phyloP scores from a whole-genome alignment of 1,140 invertebrate species.

The Chironomus tepperi region DNA sequence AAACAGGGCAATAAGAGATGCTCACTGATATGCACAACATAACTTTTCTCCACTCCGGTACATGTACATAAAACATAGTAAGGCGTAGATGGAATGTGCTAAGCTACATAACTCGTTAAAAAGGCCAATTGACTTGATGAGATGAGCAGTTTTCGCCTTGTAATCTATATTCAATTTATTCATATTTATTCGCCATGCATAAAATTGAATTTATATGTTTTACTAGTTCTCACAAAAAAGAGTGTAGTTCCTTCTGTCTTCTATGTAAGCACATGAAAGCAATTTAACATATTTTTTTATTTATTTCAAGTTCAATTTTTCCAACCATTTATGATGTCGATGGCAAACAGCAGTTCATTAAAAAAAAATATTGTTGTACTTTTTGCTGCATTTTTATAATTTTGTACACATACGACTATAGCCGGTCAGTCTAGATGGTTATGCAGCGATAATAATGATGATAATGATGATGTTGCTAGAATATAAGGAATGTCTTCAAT shows the following conservation, averaged over 20 bases:
- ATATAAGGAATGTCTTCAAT: not conserved
- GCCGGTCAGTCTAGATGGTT: not conserved
- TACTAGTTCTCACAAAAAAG: too few relatives aligned
- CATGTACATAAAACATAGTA: not conserved
- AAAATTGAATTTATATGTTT: not conserved
- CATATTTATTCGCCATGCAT: too few relatives aligned
- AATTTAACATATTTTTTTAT: too few relatives aligned
- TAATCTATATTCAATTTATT: slow-evolving; percentile 2
- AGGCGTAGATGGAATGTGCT: not conserved
- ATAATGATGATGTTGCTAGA: slow-evolving; percentile 2
- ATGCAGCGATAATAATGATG: not conserved
- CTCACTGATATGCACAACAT: not conserved
- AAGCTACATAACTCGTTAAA: too few relatives aligned
- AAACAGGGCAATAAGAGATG: too few relatives aligned
- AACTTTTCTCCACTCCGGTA: not conserved
- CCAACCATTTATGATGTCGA: not conserved
- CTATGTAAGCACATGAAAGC: not conserved
- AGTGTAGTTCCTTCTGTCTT: not conserved
- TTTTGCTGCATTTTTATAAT: too few relatives aligned
- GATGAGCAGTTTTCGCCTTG: slow-evolving; percentile 6
- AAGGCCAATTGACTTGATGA: not conserved
- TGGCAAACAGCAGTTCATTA: slow-evolving; percentile 1
- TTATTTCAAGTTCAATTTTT: slow-evolving; percentile 9
- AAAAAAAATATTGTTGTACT: not conserved
- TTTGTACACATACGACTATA: not conserved